phyloP scores from a whole-genome alignment of 2,113 vertebrate genomes.

The Aspiorhynchus laticeps region DNA sequence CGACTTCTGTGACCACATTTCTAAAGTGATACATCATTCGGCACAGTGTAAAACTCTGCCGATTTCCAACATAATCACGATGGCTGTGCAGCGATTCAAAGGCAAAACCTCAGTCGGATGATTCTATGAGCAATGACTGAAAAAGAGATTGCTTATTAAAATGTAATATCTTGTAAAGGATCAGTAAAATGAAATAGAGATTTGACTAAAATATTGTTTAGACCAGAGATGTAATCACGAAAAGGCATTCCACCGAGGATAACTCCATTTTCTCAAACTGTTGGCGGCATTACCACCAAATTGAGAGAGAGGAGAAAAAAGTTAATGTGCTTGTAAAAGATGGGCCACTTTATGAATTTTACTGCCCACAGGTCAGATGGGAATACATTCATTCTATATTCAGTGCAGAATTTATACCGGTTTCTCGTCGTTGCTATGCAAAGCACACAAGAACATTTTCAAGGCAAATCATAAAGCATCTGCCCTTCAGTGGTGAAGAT shows the following conservation, averaged over 20 bases:
- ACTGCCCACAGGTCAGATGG: constrained; percentile 53
- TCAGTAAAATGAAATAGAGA: constrained; percentile 25
- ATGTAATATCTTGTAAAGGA: constrained; percentile 18
- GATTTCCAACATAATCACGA: neutral
- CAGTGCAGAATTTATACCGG: constrained; percentile 49
- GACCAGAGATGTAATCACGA: constrained; percentile 42
- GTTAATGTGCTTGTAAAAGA: constrained; percentile 56
- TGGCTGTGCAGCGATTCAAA: neutral
- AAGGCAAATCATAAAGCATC: constrained; percentile 50
- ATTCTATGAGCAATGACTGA: constrained; percentile 52
- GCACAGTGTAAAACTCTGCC: neutral
- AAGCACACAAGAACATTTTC: constrained; percentile 53
- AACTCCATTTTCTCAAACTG: constrained; percentile 40
- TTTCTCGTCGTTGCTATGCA: constrained; percentile 56
- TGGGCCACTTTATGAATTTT: constrained; percentile 58
- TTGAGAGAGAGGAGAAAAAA: constrained; percentile 39
- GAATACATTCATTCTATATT: constrained; percentile 56
- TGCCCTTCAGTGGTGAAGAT: constrained; percentile 28
- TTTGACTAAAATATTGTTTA: constrained; percentile 53
- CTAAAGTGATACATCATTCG: constrained; percentile 20
- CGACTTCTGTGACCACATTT: neutral
- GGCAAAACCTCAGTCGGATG: neutral
- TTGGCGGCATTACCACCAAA: constrained; percentile 30
- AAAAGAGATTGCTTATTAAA: constrained; percentile 46
- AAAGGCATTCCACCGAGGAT: constrained; percentile 16